Conservation (phyloP, 2,888 invertebrate species). For the Athripsodes cinereus region DNA sequence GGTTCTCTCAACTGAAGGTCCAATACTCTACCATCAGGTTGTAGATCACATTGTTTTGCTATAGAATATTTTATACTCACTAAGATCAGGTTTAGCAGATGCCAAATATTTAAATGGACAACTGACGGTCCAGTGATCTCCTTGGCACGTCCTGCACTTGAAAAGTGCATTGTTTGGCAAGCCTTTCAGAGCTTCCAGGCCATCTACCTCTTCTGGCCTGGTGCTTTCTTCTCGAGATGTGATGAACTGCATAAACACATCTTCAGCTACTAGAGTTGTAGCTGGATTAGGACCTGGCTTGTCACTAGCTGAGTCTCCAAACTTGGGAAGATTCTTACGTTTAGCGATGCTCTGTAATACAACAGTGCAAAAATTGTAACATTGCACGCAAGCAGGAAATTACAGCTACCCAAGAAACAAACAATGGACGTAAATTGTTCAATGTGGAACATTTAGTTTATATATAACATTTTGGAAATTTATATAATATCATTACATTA, state of each 20-base stretch:
- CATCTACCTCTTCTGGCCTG: slow-evolving; percentile 76
- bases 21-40: no score
- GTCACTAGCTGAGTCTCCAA: slow-evolving; percentile 85
- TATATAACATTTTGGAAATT: no score
- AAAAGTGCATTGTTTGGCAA: slow-evolving; percentile 63
- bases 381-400: no score
- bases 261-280: slow-evolving; percentile 95
- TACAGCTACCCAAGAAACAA: no score
- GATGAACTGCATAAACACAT: slow-evolving; percentile 91
- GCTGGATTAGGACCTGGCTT: slow-evolving; percentile 97
- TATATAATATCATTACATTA: no score
- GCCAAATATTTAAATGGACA: slow-evolving; percentile 96
- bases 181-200: slow-evolving; percentile 73
- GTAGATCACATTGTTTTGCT: no score
- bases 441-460: no score
- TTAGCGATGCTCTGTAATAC: slow-evolving; percentile 68
- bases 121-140: slow-evolving; percentile 97
- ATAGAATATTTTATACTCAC: slow-evolving; percentile 15
- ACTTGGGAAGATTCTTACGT: slow-evolving; percentile 93
- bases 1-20: no score
- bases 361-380: no score
- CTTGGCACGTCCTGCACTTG: slow-evolving; percentile 85
- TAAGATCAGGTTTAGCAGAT: slow-evolving; percentile 48
- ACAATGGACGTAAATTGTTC: no score
- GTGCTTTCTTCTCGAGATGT: slow-evolving; percentile 84